phyloP scores from a whole-genome alignment of 2,888 invertebrate species.

The Hedychridium roseum region DNA sequence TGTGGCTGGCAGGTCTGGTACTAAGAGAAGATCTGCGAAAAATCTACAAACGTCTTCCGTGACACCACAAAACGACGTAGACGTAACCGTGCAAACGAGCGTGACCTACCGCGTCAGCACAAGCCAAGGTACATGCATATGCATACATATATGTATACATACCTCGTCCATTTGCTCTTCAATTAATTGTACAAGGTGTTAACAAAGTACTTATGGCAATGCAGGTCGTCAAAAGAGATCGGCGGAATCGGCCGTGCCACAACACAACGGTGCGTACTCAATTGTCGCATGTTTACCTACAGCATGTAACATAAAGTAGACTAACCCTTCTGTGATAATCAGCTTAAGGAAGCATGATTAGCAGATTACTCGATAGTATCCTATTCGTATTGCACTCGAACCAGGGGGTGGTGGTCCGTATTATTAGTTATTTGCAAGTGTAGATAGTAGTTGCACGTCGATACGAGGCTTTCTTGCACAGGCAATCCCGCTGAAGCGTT shows the following conservation, averaged over 20 bases:
- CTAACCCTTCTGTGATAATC: conserved; percentile 10
- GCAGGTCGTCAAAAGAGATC: conserved; percentile 57
- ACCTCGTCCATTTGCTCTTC: neutral
- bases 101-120: conserved; percentile 81
- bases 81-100: conserved; percentile 80
- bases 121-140: conserved; percentile 65
- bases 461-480: conserved; percentile 63
- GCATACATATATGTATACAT: too few species aligned
- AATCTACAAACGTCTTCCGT: conserved; percentile 29
- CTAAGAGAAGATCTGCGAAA: conserved; percentile 58
- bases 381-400: conserved; percentile 35
- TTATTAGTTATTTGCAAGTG: conserved; percentile 37
- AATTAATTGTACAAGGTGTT: neutral
- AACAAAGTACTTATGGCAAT: too few species aligned
- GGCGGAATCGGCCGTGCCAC: conserved; percentile 20
- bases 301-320: too few species aligned
- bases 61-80: conserved; percentile 56
- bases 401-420: conserved; percentile 51
- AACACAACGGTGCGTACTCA: conserved; percentile 27
- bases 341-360: conserved; percentile 19
- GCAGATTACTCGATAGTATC: neutral
- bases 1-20: conserved; percentile 52
- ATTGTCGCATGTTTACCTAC: neutral
- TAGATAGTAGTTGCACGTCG: conserved; percentile 53
- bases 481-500: conserved; percentile 58